Base-by-base conservation (phyloP, 2,888 invertebrate genomes). In the Eilema caniola region DNA sequence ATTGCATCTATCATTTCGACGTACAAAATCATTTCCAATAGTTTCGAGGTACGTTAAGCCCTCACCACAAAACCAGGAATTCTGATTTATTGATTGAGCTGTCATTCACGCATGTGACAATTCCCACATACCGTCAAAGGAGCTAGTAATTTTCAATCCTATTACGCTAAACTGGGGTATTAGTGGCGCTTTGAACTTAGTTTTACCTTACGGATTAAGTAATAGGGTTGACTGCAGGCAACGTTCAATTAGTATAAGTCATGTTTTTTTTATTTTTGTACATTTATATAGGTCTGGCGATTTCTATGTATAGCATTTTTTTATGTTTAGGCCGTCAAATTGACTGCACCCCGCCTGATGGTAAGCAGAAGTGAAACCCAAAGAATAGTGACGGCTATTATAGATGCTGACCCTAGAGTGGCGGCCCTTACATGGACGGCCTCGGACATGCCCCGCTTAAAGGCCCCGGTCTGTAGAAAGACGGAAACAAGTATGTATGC, bases 21-120 rank as follows among this genome's bases (percentile, higher is more conserved):
- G 31, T 33, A 33, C 4, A 37, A 37, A 37, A 37, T 2, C 33
- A 12, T 37, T 11, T 12, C 33, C 12, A 37, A 12, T 37, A 12
- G 12, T 37, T 37, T 37, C 12, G 12, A 37, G 12, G 0, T 37
- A 25, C 59, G 7, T 2, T n/a, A n/a, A 31, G 23, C 3, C 12
- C n/a, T 5, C 14, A 3, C 3, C n/a, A 25, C 60, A 11, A 67
- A 62, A 24, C 62, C 33, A 11, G 31, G 20, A 53, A 56, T 65
- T 28, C 20, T 68, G 68, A 68, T 62, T 56, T 62, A 67, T 62
- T 62, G 62, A 68, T 62, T 56, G 56, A n/a, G 37, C n/a, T 33
- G 56, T 56, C 57, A 25, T 56, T 31, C 31, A 12, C 23, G 24
- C 57, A 68, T 57, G 68, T 68, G 68, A 57, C 28, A 57, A 12